Evolutionary conservation across 2,888 invertebrate genomes (phyloP).

Genomic region (Lasioglossum calceatum): DNA sequence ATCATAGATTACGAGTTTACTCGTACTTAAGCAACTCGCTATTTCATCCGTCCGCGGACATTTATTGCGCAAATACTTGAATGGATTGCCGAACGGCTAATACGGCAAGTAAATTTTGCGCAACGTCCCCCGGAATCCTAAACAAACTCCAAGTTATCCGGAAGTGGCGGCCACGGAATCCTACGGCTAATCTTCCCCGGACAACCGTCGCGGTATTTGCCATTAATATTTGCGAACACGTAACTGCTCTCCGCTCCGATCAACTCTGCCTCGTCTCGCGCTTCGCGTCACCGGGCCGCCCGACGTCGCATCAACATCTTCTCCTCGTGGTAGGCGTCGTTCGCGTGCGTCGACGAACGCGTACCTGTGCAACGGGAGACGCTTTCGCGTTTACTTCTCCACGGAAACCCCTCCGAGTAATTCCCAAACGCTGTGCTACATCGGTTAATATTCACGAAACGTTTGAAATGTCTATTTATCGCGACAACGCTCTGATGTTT

Average conservation of each 20-base stretch:
- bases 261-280: neutral
- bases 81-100: constrained; percentile 58
- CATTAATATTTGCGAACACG: constrained; percentile 60
- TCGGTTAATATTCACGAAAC: neutral
- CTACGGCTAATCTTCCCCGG: constrained; percentile 56
- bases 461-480: neutral
- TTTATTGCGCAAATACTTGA: constrained; percentile 66
- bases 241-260: constrained; percentile 41
- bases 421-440: neutral
- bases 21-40: constrained; percentile 47
- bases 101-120: constrained; percentile 62
- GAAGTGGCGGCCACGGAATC: constrained; percentile 57
- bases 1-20: constrained; percentile 59
- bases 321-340: neutral
- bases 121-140: constrained; percentile 56
- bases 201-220: constrained; percentile 60
- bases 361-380: neutral
- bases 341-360: neutral
- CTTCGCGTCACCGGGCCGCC: neutral
- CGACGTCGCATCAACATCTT: neutral
- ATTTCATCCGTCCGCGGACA: constrained; percentile 45
- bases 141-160: constrained; percentile 65
- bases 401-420: neutral
- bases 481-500: neutral
- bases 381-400: neutral